phyloP scores from a whole-genome alignment of 2,113 vertebrate genomes.

The Riparia riparia region DNA sequence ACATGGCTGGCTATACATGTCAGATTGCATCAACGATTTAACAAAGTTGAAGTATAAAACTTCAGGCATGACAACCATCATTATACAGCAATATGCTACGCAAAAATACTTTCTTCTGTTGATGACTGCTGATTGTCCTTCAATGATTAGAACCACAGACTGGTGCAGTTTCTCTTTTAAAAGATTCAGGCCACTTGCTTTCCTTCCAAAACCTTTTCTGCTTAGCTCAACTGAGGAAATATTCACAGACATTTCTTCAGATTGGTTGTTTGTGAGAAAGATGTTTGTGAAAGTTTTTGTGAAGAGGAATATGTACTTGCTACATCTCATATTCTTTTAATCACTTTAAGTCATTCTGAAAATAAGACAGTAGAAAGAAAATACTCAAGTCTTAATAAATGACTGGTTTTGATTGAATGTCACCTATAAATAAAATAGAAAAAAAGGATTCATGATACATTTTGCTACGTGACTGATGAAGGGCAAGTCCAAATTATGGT shows the following conservation, averaged over 20 bases:
- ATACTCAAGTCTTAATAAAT: not conserved
- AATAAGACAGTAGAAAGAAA: slow-evolving; percentile 9
- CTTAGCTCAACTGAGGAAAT: not conserved
- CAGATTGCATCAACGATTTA: not conserved
- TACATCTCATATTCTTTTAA: not conserved
- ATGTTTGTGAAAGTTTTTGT: not conserved
- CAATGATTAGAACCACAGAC: not conserved
- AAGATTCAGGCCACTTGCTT: not conserved
- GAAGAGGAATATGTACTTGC: not conserved
- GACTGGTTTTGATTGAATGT: slow-evolving; percentile 1
- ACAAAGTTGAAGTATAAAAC: not conserved
- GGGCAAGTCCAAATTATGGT: not conserved
- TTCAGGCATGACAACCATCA: not conserved
- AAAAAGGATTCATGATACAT: not conserved
- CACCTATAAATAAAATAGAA: slow-evolving; percentile 27
- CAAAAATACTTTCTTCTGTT: not conserved
- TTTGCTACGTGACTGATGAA: slow-evolving; percentile 15
- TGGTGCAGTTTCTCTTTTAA: not conserved
- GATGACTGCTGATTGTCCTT: not conserved
- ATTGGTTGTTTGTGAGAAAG: not conserved
- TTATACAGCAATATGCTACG: not conserved
- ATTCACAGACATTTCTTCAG: not conserved
- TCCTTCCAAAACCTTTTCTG: not conserved
- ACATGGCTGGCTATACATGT: not conserved
- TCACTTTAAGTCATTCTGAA: slow-evolving; percentile 18